A percentile compares a stretch with the other conserved stretches of the same genome.
phyloP scores from a whole-genome alignment of 2,113 vertebrate species.

The Hypocryptadius cinnamomeus region DNA sequence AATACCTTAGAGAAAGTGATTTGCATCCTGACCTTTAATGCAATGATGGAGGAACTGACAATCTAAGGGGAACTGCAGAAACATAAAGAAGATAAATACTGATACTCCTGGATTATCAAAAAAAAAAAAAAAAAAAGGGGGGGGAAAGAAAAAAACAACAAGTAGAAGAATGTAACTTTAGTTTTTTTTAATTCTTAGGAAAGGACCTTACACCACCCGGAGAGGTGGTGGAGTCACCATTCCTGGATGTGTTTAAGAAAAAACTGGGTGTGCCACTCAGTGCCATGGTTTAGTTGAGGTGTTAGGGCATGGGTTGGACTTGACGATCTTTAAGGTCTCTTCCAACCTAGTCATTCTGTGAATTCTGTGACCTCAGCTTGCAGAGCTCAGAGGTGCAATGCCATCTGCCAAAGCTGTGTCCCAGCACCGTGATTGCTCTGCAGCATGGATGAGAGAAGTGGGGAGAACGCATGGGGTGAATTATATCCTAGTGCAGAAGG shows the following conservation, averaged over 20 bases:
- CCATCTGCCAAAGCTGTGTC: background rate
- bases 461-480: background rate
- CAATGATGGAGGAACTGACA: background rate
- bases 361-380: background rate
- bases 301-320: background rate
- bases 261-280: background rate
- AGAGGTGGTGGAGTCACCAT: background rate
- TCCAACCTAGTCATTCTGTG: background rate
- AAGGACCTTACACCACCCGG: background rate
- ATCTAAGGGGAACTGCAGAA: background rate
- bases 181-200: background rate
- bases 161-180: background rate
- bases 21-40: background rate
- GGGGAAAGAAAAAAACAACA: background rate
- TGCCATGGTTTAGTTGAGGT: background rate
- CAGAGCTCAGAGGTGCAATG: background rate
- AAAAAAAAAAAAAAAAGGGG: background rate
- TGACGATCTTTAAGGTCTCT: background rate
- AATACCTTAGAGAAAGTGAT: background rate
- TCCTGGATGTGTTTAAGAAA: background rate
- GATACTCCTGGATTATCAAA: background rate
- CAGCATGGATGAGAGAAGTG: background rate
- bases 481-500: background rate
- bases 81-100: background rate
- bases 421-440: fast-evolving